phyloP scores from a whole-genome alignment of 2,888 invertebrate species.

The Drosophila mimica region DNA sequence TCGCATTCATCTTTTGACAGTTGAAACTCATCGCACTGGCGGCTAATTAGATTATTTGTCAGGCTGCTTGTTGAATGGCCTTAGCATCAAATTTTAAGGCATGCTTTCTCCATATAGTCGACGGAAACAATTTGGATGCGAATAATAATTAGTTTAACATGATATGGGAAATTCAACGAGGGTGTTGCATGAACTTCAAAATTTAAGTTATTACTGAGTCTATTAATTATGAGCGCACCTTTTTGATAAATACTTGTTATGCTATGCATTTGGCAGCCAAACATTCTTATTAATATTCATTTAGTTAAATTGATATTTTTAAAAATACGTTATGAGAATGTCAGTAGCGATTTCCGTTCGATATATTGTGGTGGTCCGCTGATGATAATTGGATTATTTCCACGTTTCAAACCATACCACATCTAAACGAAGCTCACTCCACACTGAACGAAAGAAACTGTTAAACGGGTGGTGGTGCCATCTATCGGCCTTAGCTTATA shows the following conservation, averaged over 20 bases:
- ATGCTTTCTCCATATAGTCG: slow-evolving; percentile 8
- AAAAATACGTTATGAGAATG: background rate
- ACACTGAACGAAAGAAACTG: background rate
- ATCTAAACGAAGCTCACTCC: background rate
- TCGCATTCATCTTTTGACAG: slow-evolving; percentile 74
- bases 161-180: background rate
- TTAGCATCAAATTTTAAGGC: slow-evolving; percentile 8
- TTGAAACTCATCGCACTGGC: slow-evolving; percentile 81
- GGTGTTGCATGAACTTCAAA: background rate
- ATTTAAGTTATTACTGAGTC: background rate
- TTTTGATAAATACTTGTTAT: background rate
- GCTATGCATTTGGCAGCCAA: background rate
- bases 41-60: slow-evolving; percentile 84
- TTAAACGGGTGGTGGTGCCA: background rate
- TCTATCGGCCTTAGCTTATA: background rate
- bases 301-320: background rate
- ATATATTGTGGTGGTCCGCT: background rate
- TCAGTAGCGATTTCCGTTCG: background rate
- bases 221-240: background rate
- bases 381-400: background rate
- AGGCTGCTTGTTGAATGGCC: slow-evolving; percentile 54
- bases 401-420: slow-evolving; percentile 5
- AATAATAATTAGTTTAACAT: slow-evolving; percentile 53
- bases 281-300: background rate
- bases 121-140: slow-evolving; percentile 52